Evolutionary conservation across 2,888 invertebrate species (phyloP).

Genomic region (Keiferia lycopersicella): DNA sequence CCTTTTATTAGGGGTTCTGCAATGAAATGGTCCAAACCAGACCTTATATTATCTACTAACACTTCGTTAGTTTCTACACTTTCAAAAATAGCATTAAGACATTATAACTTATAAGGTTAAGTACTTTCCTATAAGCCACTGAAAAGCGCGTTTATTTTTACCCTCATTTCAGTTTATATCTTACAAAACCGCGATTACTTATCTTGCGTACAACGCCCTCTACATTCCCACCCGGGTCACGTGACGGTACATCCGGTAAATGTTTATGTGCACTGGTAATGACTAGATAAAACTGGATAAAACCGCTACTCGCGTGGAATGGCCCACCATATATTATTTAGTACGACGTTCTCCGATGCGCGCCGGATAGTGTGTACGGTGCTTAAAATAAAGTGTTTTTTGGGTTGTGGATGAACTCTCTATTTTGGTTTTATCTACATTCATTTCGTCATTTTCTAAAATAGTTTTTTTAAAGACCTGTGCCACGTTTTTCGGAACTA

Average conservation of each 20-base stretch:
- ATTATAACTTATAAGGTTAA: too few species aligned
- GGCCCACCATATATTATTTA: conserved; percentile 26
- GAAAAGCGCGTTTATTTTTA: background rate
- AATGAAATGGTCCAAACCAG: too few species aligned
- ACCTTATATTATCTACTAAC: too few species aligned
- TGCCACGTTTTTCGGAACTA: too few species aligned
- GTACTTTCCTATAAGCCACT: too few species aligned
- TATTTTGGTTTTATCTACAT: background rate
- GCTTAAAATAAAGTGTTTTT: conserved; percentile 2
- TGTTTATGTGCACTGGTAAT: conserved; percentile 29
- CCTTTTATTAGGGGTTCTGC: too few species aligned
- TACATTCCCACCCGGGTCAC: conserved; percentile 23
- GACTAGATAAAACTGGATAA: conserved; percentile 28
- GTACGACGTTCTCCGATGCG: conserved; percentile 3
- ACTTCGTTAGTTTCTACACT: too few species aligned
- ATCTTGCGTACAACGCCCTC: background rate
- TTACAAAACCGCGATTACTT: background rate
- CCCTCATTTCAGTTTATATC: background rate
- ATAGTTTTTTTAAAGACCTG: too few species aligned
- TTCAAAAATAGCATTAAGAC: too few species aligned
- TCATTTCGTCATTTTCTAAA: too few species aligned
- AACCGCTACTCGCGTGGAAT: conserved; percentile 24
- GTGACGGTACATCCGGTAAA: conserved; percentile 25
- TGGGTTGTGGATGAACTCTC: background rate
- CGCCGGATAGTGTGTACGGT: background rate